phyloP scores from a whole-genome alignment of 1,140 invertebrate species.

The Zaprionus taronus region DNA sequence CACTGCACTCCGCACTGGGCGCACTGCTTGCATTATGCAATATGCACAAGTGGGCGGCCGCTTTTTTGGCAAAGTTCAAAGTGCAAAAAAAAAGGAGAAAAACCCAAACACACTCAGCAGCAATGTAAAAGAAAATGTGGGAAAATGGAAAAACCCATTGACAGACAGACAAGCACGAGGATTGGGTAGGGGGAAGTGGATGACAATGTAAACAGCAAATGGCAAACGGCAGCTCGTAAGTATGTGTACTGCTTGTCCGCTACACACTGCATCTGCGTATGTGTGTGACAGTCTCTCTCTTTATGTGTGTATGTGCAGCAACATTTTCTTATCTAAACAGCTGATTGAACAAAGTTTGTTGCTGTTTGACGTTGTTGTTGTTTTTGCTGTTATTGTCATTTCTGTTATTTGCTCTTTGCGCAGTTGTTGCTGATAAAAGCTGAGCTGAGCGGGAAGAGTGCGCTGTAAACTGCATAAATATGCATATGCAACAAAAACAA shows the following conservation, averaged over 20 bases:
- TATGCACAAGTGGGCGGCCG: not conserved
- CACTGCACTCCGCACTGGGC: not conserved
- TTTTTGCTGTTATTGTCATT: conserved; percentile 13
- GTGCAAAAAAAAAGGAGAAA: not conserved
- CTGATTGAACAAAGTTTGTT: conserved; percentile 79
- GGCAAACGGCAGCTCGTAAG: conserved; percentile 1
- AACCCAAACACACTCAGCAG: not conserved
- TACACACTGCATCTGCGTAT: not conserved
- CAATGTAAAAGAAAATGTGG: not conserved
- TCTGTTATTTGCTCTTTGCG: conserved; percentile 28
- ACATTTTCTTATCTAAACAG: conserved; percentile 1
- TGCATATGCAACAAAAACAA: conserved; percentile 10
- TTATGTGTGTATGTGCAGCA: not conserved
- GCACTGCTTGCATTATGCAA: not conserved
- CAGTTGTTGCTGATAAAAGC: conserved; percentile 42
- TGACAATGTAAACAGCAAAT: conserved; percentile 3
- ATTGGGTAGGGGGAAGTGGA: not conserved
- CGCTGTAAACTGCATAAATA: conserved; percentile 33
- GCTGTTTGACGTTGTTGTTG: conserved; percentile 36
- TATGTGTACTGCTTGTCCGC: not conserved
- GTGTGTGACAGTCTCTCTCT: conserved; percentile 6
- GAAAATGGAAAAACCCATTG: conserved; percentile 3
- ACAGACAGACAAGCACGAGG: not conserved
- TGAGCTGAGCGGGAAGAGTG: conserved; percentile 24
- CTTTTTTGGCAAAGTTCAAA: not conserved